Percentiles rank a stretch among this genome's conserved stretches.
Evolutionary conservation across 2,888 invertebrate species (phyloP).

Genomic region (Stenoptilia bipunctidactyla): DNA sequence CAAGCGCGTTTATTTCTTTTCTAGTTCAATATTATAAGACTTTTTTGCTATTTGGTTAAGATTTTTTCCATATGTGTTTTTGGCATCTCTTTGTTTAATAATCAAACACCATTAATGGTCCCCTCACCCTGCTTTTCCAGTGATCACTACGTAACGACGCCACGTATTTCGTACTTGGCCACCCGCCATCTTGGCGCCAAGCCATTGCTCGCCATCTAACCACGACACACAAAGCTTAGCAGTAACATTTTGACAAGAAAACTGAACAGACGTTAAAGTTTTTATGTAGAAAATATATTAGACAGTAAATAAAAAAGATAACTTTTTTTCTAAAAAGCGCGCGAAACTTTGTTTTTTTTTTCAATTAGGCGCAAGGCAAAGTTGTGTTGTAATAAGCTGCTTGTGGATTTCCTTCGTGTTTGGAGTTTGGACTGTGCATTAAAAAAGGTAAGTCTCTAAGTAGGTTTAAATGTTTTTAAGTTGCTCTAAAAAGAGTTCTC

Average conservation of each 20-base stretch:
- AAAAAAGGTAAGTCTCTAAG: slow-evolving; percentile 9
- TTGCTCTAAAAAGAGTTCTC: no score
- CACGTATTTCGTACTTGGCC: slow-evolving; percentile 69
- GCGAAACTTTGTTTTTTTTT: slow-evolving; percentile 22
- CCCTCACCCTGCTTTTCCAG: no score
- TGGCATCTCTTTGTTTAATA: no score
- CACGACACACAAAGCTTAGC: slow-evolving; percentile 27
- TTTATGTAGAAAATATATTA: slow-evolving; percentile 18
- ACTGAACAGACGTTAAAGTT: slow-evolving; percentile 32
- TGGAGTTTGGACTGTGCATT: not conserved
- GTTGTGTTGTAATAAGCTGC: slow-evolving; percentile 18
- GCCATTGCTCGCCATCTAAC: slow-evolving; percentile 29
- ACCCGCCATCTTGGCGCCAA: slow-evolving; percentile 52
- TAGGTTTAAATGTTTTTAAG: no score
- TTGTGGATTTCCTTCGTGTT: slow-evolving; percentile 6
- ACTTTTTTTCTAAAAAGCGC: slow-evolving; percentile 22
- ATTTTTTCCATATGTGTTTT: no score
- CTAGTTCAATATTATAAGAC: no score
- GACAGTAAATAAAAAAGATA: slow-evolving; percentile 16
- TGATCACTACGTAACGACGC: no score
- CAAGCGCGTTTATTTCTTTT: no score
- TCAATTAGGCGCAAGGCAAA: slow-evolving; percentile 16
- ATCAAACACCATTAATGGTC: no score
- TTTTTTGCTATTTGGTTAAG: no score
- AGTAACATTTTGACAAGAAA: slow-evolving; percentile 38